Conservation (phyloP, 2,797 vertebrate species). For the Diceros bicornis region DNA sequence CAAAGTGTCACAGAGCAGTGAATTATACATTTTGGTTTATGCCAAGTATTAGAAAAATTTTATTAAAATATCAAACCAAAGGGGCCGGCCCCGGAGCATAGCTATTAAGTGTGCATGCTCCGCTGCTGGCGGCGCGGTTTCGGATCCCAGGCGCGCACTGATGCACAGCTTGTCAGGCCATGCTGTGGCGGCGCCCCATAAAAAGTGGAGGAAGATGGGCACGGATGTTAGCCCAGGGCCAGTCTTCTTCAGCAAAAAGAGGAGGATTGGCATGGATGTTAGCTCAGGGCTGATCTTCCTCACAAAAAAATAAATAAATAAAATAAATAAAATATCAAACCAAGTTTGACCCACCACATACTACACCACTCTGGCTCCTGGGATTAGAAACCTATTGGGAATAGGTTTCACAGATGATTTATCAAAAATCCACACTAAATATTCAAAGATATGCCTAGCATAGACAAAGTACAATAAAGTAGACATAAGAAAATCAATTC, state of each 20-base stretch:
- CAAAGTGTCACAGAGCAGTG: not conserved
- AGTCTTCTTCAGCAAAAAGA: no score
- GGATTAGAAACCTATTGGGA: not conserved
- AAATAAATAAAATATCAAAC: not conserved
- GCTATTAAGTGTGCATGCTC: no score
- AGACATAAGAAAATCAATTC: conserved; percentile 16
- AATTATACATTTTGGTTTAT: not conserved
- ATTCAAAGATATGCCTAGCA: conserved; percentile 1
- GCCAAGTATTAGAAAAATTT: not conserved
- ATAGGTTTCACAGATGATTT: conserved; percentile 36
- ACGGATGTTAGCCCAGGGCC: no score
- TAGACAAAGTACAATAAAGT: conserved; percentile 20
- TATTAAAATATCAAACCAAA: not conserved
- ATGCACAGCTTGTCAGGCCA: no score
- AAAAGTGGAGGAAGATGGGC: no score
- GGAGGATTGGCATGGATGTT: no score
- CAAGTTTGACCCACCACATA: not conserved
- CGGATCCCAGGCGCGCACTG: no score
- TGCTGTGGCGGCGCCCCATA: no score
- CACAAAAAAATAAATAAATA: no score
- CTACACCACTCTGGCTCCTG: not conserved
- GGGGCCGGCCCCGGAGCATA: no score
- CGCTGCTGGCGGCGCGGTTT: no score
- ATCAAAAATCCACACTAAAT: conserved; percentile 45
- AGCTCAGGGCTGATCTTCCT: no score